Evolutionary conservation across 2,888 invertebrate species (phyloP), one percentile per base, ranked within the genome.

Genomic region (Dorcus hopei): DNA sequence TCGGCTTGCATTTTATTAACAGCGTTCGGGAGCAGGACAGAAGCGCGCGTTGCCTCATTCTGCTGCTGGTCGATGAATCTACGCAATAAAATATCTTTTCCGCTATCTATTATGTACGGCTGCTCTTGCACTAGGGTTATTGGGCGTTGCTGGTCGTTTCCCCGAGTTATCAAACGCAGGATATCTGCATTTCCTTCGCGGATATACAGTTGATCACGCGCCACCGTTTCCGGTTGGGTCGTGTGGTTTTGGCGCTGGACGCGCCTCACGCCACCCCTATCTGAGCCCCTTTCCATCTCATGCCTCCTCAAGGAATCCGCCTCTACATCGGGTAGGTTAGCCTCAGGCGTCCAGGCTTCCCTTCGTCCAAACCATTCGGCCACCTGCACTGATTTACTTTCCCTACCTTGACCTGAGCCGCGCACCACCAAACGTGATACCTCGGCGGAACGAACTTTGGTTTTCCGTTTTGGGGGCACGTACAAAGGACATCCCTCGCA

Each of bases 311-410:
- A 82, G 0, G 90, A 91, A 70, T 91, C 91, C 52, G 86, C 82
- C 65, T 90, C 89, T 16, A 82, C 81, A 57, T 87, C 86, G 4
- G 19, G 78, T 79, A 48, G 74, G 69, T 68, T 72, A 9, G 69
- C 86, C 76, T 91, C 91, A 42, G 91, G 91, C 71, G 91, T 91
- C 93, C 93, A 93, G 38, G 93, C 93, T 82, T 93, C 92, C 73
- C 89, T 85, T 74, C 87, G 82, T 72, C 87, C 86, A 74, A 82
- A 82, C 89, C 89, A 89, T 75, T 89, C 89, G 63, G 85, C 87
- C 69, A 87, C 85, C 83, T 88, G 88, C 76, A 89, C 84, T 70
- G 88, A 86, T 83, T 89, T 89, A 82, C 85, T 88, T 81, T 88
- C 87, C 79, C 83, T 85, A 69, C 81, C 81, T 42, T 73, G 65